Evolutionary conservation across 2,888 invertebrate species (phyloP).

Genomic region (Xestia xanthographa): DNA sequence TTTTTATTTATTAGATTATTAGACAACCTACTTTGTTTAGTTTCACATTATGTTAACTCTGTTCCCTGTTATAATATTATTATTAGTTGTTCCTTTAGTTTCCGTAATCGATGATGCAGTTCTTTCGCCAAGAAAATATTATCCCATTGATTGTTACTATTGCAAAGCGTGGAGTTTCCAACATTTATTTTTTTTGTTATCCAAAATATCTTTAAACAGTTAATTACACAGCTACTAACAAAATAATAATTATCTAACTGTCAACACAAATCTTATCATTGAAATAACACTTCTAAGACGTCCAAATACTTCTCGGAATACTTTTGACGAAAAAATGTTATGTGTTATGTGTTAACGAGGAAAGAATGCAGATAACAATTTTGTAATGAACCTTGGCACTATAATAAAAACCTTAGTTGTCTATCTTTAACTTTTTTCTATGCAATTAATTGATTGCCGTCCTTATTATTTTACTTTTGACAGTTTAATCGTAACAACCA

Average conservation of each 20-base stretch:
- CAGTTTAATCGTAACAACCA: background rate
- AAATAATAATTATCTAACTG: background rate
- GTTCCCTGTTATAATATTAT: background rate
- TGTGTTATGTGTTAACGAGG: background rate
- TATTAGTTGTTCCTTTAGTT: background rate
- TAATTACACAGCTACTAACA: background rate
- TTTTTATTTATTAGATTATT: no score
- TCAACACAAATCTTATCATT: slow-evolving; percentile 12
- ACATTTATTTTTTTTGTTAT: no score
- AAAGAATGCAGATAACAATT: background rate
- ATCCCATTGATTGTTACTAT: background rate
- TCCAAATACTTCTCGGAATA: background rate
- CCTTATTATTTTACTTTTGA: background rate
- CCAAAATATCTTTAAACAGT: background rate
- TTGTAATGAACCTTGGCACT: background rate
- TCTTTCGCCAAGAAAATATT: background rate
- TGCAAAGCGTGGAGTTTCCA: background rate
- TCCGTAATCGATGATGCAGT: background rate
- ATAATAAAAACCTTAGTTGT: background rate
- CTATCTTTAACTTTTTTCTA: background rate
- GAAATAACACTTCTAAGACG: background rate
- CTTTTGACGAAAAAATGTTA: background rate
- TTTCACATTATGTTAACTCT: background rate
- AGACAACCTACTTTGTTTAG: no score
- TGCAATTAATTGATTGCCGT: no score